phyloP scores from a whole-genome alignment of 2,888 invertebrate genomes.

The Teleogryllus oceanicus region DNA sequence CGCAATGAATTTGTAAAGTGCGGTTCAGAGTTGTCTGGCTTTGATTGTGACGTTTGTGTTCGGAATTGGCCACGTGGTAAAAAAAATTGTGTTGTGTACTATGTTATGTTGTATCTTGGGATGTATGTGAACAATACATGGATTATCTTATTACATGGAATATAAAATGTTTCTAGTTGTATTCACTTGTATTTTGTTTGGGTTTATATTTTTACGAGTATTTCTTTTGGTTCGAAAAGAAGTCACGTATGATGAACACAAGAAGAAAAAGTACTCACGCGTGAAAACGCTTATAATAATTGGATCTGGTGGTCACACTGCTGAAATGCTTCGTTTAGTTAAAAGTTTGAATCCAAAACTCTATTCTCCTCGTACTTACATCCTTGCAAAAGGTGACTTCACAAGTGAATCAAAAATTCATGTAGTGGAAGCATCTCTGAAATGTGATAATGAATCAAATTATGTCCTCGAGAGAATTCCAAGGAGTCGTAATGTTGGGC shows the following conservation, averaged over 20 bases:
- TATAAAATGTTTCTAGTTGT: no score
- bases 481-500: conserved; percentile 82
- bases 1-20: no score
- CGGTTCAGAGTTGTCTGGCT: no score
- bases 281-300: conserved; percentile 59
- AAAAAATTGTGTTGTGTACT: no score
- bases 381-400: conserved; percentile 72
- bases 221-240: not conserved
- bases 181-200: no score
- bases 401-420: conserved; percentile 69
- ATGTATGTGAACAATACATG: no score
- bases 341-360: conserved; percentile 58
- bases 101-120: no score
- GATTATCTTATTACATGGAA: no score
- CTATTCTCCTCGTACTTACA: conserved; percentile 72
- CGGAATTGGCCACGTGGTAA: no score
- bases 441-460: conserved; percentile 41
- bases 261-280: not conserved
- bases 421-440: conserved; percentile 50
- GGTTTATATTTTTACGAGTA: no score
- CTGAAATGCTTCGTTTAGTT: conserved; percentile 82
- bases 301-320: conserved; percentile 88
- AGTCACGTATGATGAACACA: not conserved
- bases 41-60: no score
- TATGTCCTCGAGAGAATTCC: conserved; percentile 63